phyloP scores from a whole-genome alignment of 2,797 vertebrate genomes.

The Enteromius paludinosus region DNA sequence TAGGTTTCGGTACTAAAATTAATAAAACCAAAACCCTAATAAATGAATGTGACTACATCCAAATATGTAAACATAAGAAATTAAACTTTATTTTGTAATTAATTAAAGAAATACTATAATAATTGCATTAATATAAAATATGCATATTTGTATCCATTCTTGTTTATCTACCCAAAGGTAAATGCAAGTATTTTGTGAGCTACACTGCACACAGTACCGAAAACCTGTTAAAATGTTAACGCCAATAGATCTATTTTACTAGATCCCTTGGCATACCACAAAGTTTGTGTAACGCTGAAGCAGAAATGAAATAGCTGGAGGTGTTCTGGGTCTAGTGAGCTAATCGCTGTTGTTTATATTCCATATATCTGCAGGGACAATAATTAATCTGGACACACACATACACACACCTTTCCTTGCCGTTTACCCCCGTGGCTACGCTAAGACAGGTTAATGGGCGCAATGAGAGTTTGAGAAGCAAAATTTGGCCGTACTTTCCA shows the following conservation, averaged over 20 bases:
- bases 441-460: slow-evolving; percentile 53
- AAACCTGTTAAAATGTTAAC: slow-evolving; percentile 8
- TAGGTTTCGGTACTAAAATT: background rate
- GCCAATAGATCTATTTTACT: background rate
- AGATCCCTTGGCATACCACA: background rate
- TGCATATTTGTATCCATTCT: background rate
- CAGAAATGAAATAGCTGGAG: slow-evolving; percentile 34
- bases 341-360: slow-evolving; percentile 61
- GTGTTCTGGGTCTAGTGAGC: slow-evolving; percentile 50
- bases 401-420: slow-evolving; percentile 34
- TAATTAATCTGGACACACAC: slow-evolving; percentile 54
- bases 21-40: background rate
- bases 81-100: background rate
- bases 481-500: slow-evolving; percentile 48
- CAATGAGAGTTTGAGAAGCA: slow-evolving; percentile 49
- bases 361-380: slow-evolving; percentile 51
- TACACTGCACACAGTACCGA: background rate
- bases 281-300: slow-evolving; percentile 25
- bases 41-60: background rate
- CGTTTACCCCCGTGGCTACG: slow-evolving; percentile 39
- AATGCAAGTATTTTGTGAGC: background rate
- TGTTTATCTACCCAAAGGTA: background rate
- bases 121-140: background rate
- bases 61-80: background rate
- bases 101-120: background rate